A percentile compares a stretch with the other conserved stretches of the same genome.
These are phyloP conservation scores for Drosophila teissieri DNA, from an alignment of 1,140 invertebrate species.

Conservation along the genomic window DNA sequence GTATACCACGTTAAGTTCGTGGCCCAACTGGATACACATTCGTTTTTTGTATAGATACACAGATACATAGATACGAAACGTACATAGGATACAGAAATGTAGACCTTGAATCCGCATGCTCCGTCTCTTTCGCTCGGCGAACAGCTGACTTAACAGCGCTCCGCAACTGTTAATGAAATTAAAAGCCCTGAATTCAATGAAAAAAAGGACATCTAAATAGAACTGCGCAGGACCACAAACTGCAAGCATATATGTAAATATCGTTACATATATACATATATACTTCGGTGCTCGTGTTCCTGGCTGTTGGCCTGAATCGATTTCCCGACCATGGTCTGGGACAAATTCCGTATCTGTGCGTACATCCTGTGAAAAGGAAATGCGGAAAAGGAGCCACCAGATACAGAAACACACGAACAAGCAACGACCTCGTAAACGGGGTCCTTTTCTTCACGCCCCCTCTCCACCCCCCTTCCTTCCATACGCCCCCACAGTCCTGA, in stretches of 20 bases:
- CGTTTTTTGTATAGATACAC: slow-evolving; percentile 17
- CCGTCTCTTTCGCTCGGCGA: slow-evolving; percentile 2
- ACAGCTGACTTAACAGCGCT: slow-evolving; percentile 63
- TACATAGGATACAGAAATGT: slow-evolving; percentile 60
- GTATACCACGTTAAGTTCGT: slow-evolving; percentile 30
- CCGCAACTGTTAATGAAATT: slow-evolving; percentile 44
- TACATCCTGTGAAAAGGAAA: slow-evolving; percentile 20
- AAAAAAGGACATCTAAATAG: not conserved
- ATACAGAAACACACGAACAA: slow-evolving; percentile 14
- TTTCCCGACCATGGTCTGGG: slow-evolving; percentile 74
- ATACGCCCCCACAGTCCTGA: not conserved
- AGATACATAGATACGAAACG: too few relatives aligned
- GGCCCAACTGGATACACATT: slow-evolving; percentile 29
- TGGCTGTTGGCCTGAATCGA: slow-evolving; percentile 37
- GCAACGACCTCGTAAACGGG: slow-evolving; percentile 20
- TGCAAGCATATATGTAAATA: slow-evolving; percentile 24
- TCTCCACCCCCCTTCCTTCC: not conserved
- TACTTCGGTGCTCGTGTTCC: slow-evolving; percentile 30
- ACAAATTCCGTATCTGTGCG: slow-evolving; percentile 63
- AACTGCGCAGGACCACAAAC: slow-evolving; percentile 49
- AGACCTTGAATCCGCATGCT: slow-evolving; percentile 68
- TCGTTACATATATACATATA: not conserved
- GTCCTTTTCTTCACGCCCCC: not conserved
- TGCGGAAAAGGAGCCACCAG: slow-evolving; percentile 32
- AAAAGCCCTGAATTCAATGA: slow-evolving; percentile 11